Evolutionary conservation across 2,888 invertebrate genomes (phyloP), one percentile per base, ranked within the genome.

Genomic region (Chalcis sispes): DNA sequence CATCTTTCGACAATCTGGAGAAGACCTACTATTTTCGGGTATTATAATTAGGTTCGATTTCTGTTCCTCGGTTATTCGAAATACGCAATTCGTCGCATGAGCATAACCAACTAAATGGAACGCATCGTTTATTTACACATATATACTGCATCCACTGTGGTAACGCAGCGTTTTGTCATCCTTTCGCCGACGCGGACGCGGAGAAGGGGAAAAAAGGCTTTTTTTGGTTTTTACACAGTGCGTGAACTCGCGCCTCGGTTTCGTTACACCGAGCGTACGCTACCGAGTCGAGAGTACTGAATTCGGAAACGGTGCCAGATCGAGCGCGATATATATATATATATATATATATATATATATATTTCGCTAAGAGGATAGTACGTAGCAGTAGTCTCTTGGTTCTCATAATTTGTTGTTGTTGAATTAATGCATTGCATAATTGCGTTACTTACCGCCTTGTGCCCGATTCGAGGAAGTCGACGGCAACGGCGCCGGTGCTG

Each of bases 161-260:
- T n/a, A 42, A 23, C 52, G 18, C 52, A 29, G 69, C 54, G 42
- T 79, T 78, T 77, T 70, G 70, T 29, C 73, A 73, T 72, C 73
- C 69, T 62, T 70, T 66, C 72, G 56, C 48, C 29, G 64, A 48
- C 48, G 32, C 32, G 32, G 32, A 10, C 29, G 62, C 36, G 36
- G 36, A 36, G 10, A 36, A 36, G 62, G 23, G 46, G 27, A 46
- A 62, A 62, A 25, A 64, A 20, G 13, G 20, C 48, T 20, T 2
- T 48, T 48, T 48, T 48, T 42, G 42, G 42, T 13, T 7, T 36
- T n/a, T n/a, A n/a, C n/a, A n/a, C n/a, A n/a, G n/a, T n/a, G n/a
- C n/a, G n/a, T n/a, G n/a, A n/a, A n/a, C n/a, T n/a, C n/a, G n/a
- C 15, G 15, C 42, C 8, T 13, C 15, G 42, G 8, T 13, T 36